phyloP scores from a whole-genome alignment of 1,140 invertebrate genomes.

The Adoxophyes honmai region DNA sequence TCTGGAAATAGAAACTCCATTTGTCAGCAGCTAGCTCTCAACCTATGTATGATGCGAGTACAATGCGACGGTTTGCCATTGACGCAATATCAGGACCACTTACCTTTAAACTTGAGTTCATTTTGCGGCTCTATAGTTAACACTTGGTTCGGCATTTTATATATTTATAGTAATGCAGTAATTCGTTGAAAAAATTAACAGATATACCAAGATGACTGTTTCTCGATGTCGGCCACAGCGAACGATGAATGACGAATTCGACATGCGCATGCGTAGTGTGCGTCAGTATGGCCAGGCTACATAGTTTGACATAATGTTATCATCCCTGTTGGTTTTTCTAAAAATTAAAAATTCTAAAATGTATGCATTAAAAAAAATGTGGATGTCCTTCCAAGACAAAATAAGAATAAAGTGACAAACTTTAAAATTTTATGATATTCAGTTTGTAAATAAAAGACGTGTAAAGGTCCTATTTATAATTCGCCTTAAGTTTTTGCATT shows the following conservation, averaged over 20 bases:
- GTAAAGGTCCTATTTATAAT: too few species aligned
- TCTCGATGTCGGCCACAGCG: constrained; percentile 61
- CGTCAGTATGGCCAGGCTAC: neutral
- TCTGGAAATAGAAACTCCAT: constrained; percentile 76
- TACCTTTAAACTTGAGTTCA: constrained; percentile 86
- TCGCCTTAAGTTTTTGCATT: too few species aligned
- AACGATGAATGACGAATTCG: constrained; percentile 63
- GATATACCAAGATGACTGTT: constrained; percentile 49
- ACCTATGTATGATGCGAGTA: constrained; percentile 60
- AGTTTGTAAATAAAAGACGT: too few species aligned
- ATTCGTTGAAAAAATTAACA: constrained; percentile 58
- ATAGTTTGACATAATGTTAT: neutral
- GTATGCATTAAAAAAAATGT: too few species aligned
- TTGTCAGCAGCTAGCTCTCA: constrained; percentile 68
- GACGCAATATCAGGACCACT: constrained; percentile 51
- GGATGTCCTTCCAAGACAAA: too few species aligned
- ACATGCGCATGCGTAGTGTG: constrained; percentile 50
- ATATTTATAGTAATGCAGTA: constrained; percentile 38
- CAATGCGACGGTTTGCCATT: constrained; percentile 49
- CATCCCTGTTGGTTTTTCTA: too few species aligned
- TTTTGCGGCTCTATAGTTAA: constrained; percentile 84
- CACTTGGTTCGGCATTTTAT: constrained; percentile 80
- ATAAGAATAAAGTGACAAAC: too few species aligned
- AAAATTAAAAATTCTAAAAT: too few species aligned
- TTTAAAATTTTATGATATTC: too few species aligned